Evolutionary conservation across 2,888 invertebrate genomes (phyloP).

Genomic region (Erannis defoliaria): DNA sequence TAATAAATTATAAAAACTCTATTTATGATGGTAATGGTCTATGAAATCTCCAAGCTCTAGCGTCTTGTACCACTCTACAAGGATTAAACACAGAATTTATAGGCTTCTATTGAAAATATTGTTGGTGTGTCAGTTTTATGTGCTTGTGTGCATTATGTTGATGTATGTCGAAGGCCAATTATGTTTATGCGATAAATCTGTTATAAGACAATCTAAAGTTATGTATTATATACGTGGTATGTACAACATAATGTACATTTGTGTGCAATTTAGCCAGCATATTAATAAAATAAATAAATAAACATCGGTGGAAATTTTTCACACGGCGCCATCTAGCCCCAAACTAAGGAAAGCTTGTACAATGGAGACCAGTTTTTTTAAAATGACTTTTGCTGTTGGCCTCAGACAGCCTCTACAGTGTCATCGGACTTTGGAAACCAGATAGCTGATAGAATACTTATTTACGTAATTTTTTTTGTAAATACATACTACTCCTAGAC

Average conservation of each 20-base stretch:
- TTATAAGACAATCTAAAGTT: slow-evolving; percentile 42
- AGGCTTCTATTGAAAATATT: slow-evolving; percentile 74
- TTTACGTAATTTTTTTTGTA: too few relatives aligned
- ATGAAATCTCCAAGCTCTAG: slow-evolving; percentile 23
- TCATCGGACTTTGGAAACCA: too few relatives aligned
- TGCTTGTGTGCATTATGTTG: slow-evolving; percentile 66
- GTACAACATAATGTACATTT: too few relatives aligned
- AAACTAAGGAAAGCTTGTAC: background rate
- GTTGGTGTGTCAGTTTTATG: slow-evolving; percentile 69
- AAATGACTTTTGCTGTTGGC: too few relatives aligned
- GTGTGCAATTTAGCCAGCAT: too few relatives aligned
- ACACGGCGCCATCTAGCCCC: background rate
- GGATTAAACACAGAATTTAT: slow-evolving; percentile 70
- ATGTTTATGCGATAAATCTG: slow-evolving; percentile 57
- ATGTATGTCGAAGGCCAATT: slow-evolving; percentile 62
- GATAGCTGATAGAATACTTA: too few relatives aligned
- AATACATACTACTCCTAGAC: too few relatives aligned
- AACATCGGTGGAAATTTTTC: background rate
- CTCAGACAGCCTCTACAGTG: too few relatives aligned
- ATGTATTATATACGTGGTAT: too few relatives aligned
- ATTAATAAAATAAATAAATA: background rate
- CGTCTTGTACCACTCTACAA: slow-evolving; percentile 44
- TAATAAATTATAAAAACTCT: too few relatives aligned
- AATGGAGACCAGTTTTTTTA: background rate
- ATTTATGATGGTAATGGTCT: too few relatives aligned